Conservation (phyloP, 2,797 vertebrate species). For the Sparus aurata region DNA sequence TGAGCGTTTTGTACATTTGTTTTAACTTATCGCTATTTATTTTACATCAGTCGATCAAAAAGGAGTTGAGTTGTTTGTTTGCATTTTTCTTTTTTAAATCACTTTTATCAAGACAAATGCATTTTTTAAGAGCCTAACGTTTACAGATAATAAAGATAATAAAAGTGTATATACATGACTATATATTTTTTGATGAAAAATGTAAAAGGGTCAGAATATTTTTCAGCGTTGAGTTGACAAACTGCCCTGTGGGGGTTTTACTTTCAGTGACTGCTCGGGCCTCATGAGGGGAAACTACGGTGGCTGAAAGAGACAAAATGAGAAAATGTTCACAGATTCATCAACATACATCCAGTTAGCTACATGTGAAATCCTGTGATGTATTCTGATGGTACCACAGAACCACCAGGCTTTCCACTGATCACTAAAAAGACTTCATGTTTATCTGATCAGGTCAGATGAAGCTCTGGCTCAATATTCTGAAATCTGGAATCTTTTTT, state of each 20-base stretch:
- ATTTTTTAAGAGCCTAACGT: constrained; percentile 66
- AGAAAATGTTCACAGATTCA: not conserved
- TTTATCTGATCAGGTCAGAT: too few species aligned
- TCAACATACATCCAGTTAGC: not conserved
- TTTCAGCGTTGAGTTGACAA: constrained; percentile 46
- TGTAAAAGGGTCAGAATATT: constrained; percentile 47
- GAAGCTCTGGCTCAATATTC: not conserved
- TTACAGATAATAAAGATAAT: constrained; percentile 64
- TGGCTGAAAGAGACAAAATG: constrained; percentile 14
- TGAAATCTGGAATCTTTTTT: not conserved
- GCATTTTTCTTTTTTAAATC: constrained; percentile 29
- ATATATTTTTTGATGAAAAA: constrained; percentile 70
- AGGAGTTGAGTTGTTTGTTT: constrained; percentile 26
- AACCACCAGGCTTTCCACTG: not conserved
- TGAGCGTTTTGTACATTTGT: constrained; percentile 65
- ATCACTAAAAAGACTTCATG: not conserved
- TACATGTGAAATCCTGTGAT: not conserved
- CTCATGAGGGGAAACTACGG: not conserved
- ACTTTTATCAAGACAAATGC: constrained; percentile 58
- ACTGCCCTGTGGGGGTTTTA: constrained; percentile 40
- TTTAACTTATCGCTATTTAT: constrained; percentile 86
- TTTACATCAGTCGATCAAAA: constrained; percentile 61
- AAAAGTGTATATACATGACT: constrained; percentile 56
- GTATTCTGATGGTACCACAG: not conserved
- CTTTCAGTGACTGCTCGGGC: not conserved